Evolutionary conservation across 2,888 invertebrate genomes (phyloP), one percentile per base, ranked within the genome.

Genomic region (Plusia festucae): DNA sequence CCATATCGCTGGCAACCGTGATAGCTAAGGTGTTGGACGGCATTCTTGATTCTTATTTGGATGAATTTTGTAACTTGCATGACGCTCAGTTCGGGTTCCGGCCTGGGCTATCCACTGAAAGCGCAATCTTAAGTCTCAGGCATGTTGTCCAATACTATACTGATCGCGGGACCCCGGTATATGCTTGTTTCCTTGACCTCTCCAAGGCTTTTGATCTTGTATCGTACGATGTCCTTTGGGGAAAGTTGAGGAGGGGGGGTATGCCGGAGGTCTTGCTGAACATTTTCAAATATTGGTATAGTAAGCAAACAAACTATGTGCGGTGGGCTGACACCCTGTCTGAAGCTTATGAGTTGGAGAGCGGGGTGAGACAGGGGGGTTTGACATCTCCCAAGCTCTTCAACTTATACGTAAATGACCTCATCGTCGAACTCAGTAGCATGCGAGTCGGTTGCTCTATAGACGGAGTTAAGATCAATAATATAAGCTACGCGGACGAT

Each of bases 171-270:
- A 74, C 68, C 5, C 60, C 65, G 8, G 60, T 72, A 5, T 72
- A 65, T 46, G 71, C 62, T 0, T 60, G 60, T 44, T 68, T 65
- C 40, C 52, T 52, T 16, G 52, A 52, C 16, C 62, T 70, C 0
- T 68, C 73, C 16, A 63, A 60, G 34, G 68, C 68, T 13, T 70
- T 70, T 49, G 74, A 68, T 51, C 51, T 68, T 16, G 68, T 70
- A 3, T 59, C n/a, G n/a, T n/a, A n/a, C n/a, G n/a, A n/a, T n/a
- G n/a, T n/a, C n/a, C n/a, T n/a, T n/a, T n/a, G n/a, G 74, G 6
- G 52, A 7, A 73, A 66, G 30, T 49, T 69, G 18, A 9, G 32
- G 20, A 55, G 46, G 2, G 55, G 49, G 8, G 54, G 24, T 20
- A 20, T 63, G n/a, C 46, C 46, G 16, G 46, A 8, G 46, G 46